Conservation (phyloP, 2,888 invertebrate species). For the Microctonus aethiopoides region DNA sequence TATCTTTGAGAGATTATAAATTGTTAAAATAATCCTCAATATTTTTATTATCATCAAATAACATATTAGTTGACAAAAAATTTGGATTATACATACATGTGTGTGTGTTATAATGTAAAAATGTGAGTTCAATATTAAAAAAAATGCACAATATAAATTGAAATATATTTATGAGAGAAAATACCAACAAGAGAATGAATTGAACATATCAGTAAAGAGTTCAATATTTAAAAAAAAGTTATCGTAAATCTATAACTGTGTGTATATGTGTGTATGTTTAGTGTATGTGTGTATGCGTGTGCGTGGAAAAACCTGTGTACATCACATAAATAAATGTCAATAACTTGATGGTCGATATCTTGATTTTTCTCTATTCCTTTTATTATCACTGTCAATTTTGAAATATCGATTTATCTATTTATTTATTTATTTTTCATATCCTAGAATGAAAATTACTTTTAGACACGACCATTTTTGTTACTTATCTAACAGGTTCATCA, state of each 20-base stretch:
- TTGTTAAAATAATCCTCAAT: slow-evolving; percentile 16
- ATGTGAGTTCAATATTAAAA: not conserved
- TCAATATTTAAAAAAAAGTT: not conserved
- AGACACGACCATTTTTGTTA: not conserved
- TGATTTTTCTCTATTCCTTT: not conserved
- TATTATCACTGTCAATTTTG: not conserved
- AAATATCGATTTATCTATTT: too few relatives aligned
- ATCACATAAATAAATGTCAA: slow-evolving; percentile 15
- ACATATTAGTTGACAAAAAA: not conserved
- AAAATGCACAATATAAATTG: not conserved
- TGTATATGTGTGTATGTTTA: too few relatives aligned
- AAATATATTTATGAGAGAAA: not conserved
- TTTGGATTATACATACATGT: not conserved
- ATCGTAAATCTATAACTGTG: too few relatives aligned
- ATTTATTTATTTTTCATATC: too few relatives aligned
- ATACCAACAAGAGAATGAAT: not conserved
- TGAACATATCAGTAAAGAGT: not conserved
- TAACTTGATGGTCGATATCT: not conserved
- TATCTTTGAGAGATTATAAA: slow-evolving; percentile 14
- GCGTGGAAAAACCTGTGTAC: not conserved
- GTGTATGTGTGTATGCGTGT: too few relatives aligned
- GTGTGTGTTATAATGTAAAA: not conserved
- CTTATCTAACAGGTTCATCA: not conserved
- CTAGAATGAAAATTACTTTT: not conserved
- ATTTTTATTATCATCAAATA: slow-evolving; percentile 29